Base-by-base conservation (phyloP, 2,113 vertebrate genomes). In the Parotia lawesii region DNA sequence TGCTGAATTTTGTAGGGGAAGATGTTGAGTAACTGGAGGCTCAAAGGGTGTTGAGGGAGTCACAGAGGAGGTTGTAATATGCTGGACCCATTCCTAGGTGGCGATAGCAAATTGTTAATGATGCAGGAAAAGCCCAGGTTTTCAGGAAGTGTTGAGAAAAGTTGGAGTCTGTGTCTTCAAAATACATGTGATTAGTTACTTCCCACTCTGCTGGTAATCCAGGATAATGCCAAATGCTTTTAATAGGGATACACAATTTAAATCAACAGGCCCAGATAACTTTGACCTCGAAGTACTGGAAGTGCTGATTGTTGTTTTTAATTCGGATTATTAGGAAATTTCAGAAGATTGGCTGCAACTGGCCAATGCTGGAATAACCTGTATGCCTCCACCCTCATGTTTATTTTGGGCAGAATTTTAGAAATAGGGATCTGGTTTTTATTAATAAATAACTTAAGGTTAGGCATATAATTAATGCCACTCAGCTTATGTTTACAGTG, bases 181-280 rank as follows among this genome's bases (percentile, higher is more conserved):
- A 83, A 45, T 15, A 13, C 5, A 0, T 15, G 12, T 19, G 40
- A 4, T 44, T 25, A 60, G 17, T 38, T 70, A 29, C 33, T 92
- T 18, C 64, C 24, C 3, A 1, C 37, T 53, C 53, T 44, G 40
- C 75, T 54, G 47, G 28, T 70, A 54, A 64, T 31, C 8, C 18
- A 31, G 48, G 58, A 15, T 45, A 38, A 65, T 14, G 45, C 15
- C 54, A 33, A 23, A 20, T 40, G 3, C 56, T 69, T 71, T 37
- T 0, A 4, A 1, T 17, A 84, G 42, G 35, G 24, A 17, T 42
- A 27, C 0, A 0, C 24, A n/a, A 10, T 82, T 85, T 65, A 45
- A 80, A 45, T 70, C 33, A 40, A 13, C 12, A 76, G 47, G 9
- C 60, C 42, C 47, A 6, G 25, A 66, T 92, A 69, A 66, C 51